Evolutionary conservation across 2,797 vertebrate species (phyloP).

Genomic region (Eupleurogrammus muticus): DNA sequence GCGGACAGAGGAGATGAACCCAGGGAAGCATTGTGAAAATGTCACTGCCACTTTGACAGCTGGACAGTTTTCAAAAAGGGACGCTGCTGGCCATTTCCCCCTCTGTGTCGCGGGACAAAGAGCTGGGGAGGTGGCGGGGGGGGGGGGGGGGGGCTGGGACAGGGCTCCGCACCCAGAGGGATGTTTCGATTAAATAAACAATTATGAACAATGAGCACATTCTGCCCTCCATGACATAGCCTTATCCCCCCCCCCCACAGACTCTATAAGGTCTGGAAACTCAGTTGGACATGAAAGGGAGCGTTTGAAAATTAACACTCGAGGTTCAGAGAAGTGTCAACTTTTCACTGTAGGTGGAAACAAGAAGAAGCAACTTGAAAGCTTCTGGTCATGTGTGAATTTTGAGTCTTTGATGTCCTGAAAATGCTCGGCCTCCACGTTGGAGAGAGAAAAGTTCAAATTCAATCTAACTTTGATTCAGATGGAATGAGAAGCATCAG

Average conservation of each 20-base stretch:
- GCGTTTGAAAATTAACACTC: slow-evolving; percentile 34
- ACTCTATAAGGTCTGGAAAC: slow-evolving; percentile 60
- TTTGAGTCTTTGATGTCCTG: slow-evolving; percentile 28
- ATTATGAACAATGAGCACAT: slow-evolving; percentile 84
- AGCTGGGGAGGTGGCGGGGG: slow-evolving; percentile 60
- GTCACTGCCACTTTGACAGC: slow-evolving; percentile 88
- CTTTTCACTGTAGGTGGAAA: slow-evolving; percentile 16
- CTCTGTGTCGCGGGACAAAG: slow-evolving; percentile 82
- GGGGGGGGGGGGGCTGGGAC: slow-evolving; percentile 50
- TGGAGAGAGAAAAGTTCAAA: slow-evolving; percentile 27
- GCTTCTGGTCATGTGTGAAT: slow-evolving; percentile 15
- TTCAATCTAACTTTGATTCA: slow-evolving; percentile 30
- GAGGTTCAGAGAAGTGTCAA: slow-evolving; percentile 21
- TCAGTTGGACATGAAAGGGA: slow-evolving; percentile 17
- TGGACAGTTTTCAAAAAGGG: slow-evolving; percentile 87
- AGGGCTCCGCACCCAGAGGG: slow-evolving; percentile 72
- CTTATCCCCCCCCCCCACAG: slow-evolving; percentile 45
- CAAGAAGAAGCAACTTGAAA: slow-evolving; percentile 9
- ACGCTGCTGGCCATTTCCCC: slow-evolving; percentile 83
- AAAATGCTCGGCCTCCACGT: slow-evolving; percentile 25
- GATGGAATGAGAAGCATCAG: slow-evolving; percentile 29
- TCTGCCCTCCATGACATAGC: slow-evolving; percentile 80
- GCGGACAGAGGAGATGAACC: slow-evolving; percentile 69
- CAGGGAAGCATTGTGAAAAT: slow-evolving; percentile 84
- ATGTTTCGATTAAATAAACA: slow-evolving; percentile 86